A percentile compares a stretch with the other conserved stretches of the same genome.
phyloP scores from a whole-genome alignment of 2,113 vertebrate species.

The Toxotes jaculatrix region DNA sequence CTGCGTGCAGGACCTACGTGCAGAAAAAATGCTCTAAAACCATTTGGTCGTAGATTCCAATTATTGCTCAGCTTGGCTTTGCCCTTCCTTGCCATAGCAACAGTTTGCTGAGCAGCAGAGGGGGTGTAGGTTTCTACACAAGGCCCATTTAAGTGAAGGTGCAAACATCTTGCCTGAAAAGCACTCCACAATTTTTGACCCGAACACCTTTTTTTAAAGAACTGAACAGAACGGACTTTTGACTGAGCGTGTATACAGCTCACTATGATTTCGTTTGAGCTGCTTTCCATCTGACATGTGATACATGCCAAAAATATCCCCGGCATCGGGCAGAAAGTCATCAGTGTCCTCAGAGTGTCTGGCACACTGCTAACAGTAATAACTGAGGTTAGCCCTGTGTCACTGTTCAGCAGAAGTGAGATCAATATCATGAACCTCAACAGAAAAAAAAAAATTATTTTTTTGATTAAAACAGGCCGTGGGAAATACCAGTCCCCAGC shows the following conservation, averaged over 20 bases:
- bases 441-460: not conserved
- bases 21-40: not conserved
- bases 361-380: conserved; percentile 7
- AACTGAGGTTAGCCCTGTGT: not conserved
- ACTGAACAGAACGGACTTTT: not conserved
- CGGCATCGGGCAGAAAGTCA: not conserved
- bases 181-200: not conserved
- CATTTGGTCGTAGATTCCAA: not conserved
- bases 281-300: conserved; percentile 18
- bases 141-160: not conserved
- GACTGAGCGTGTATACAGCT: not conserved
- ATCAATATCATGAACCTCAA: not conserved
- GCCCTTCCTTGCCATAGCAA: not conserved
- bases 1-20: too few species aligned
- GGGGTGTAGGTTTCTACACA: not conserved
- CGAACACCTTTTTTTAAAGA: not conserved
- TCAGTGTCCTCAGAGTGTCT: not conserved
- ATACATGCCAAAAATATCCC: conserved; percentile 32
- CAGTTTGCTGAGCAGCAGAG: conserved; percentile 1
- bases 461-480: not conserved
- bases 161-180: conserved; percentile 1
- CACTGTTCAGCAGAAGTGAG: not conserved
- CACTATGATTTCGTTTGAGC: not conserved
- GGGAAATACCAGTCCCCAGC: not conserved
- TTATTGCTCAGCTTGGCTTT: not conserved